Evolutionary conservation across 2,113 vertebrate genomes (phyloP), one percentile per base, ranked within the genome.

Genomic region (Columba livia): DNA sequence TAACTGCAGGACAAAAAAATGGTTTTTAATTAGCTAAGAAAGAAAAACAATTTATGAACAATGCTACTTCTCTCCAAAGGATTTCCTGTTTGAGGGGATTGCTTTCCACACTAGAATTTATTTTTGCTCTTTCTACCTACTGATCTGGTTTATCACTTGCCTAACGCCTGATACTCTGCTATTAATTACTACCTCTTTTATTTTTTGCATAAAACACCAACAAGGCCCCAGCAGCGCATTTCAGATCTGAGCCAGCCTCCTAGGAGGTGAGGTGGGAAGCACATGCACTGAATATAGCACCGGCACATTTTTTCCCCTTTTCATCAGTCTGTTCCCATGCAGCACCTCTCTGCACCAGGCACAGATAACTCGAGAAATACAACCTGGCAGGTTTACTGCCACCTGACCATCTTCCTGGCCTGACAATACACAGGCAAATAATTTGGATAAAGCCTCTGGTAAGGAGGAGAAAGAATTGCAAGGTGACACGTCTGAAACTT

Each of bases 81-180:
- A 95, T 94, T 93, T 96, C 90, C 88, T 88, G 77, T 93, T 95
- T 74, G 90, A 57, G 92, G 72, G 34, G 91, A 84, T 36, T 95
- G 66, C 79, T 81, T 96, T 92, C 65, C 66, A 81, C 53, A 75
- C 38, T 50, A 47, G 8, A 93, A 71, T 8, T 75, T 8, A 58
- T 69, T 88, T 95, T 93, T 90, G 60, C n/a, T 84, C 67, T 78
- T 88, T 88, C 38, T 79, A 42, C 73, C 61, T 94, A 84, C 56
- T 79, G 67, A 79, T 93, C 48, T 57, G 28, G 66, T 85, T 90
- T 67, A 88, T 51, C 29, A 74, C 34, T 94, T 94, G 72, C 60
- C 51, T 74, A 70, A 28, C 29, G 24, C 29, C 44, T 19, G 44
- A 19, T 47, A 90, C 75, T 10, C 65, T 95, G 77, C 70, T 86